Evolutionary conservation across 2,888 invertebrate species (phyloP).

Genomic region (Beris chalybata): DNA sequence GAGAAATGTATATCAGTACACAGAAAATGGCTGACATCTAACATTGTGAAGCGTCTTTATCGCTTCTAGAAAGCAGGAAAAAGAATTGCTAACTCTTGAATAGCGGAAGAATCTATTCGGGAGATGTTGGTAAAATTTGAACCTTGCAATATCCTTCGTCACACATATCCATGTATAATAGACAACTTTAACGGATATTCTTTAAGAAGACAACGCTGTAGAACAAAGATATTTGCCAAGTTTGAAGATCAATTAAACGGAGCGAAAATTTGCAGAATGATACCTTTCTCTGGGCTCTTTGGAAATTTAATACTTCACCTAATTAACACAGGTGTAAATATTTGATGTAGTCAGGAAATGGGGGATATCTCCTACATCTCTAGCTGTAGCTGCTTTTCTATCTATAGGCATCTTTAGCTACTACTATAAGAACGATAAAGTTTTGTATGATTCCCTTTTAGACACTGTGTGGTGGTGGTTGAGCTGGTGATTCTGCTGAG

Average conservation of each 20-base stretch:
- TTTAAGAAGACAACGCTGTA: not conserved
- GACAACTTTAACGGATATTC: not conserved
- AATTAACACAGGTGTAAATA: constrained; percentile 32
- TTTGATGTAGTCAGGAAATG: constrained; percentile 12
- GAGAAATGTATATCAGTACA: not conserved
- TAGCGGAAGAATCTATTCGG: not conserved
- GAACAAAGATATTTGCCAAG: not conserved
- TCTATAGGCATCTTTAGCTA: no score
- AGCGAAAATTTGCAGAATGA: constrained; percentile 29
- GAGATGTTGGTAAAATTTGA: not conserved
- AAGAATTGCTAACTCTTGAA: not conserved
- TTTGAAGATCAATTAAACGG: constrained; percentile 28
- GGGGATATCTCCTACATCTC: no score
- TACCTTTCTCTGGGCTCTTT: constrained; percentile 22
- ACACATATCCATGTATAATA: not conserved
- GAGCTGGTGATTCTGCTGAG: no score
- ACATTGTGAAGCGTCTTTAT: constrained; percentile 21
- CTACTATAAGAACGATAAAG: no score
- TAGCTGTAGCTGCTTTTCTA: no score
- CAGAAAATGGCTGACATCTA: constrained; percentile 10
- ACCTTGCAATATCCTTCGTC: not conserved
- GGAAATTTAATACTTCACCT: constrained; percentile 31
- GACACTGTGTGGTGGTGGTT: no score
- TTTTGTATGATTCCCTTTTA: no score
- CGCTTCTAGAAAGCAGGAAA: constrained; percentile 3